Base-by-base conservation (phyloP, 2,797 vertebrate genomes). In the Hephaestus fuliginosus region DNA sequence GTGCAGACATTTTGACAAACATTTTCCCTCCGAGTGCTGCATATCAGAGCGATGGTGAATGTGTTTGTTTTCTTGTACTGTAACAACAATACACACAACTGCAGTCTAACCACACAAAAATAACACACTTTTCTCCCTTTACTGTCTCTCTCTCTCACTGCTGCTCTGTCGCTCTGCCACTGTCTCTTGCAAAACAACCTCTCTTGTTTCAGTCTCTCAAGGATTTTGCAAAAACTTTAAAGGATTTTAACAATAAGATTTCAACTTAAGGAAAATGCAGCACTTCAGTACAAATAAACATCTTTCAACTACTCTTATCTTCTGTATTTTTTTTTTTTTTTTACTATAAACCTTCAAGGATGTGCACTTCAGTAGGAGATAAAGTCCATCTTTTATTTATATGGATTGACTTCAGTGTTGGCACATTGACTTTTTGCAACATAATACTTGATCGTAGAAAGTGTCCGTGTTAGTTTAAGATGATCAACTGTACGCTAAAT, bases 181-280 rank as follows among this genome's bases (percentile, higher is more conserved):
- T 76, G 57, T 83, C 81, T 73, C 70, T 63, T 36, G 12, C 61
- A 10, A 14, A 68, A 70, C 51, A 30, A 67, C 18, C 65, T 58
- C 76, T 67, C 58, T 66, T 17, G 12, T n/a, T 25, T 70, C 79
- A 77, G 69, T 61, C 80, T 73, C 85, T 89, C 80, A 79, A 85
- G 82, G 89, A 80, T 61, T 66, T 53, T 33, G 67, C 58, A 18
- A 17, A 33, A 68, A 44, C 43, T 13, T 44, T 43, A 3, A 70
- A 44, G 10, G 25, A 20, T 55, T 77, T 65, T 17, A 53, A 62
- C 17, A 41, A 48, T 17, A 7, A 51, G 10, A 75, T 46, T 17
- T 22, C 17, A 73, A n/a, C 49, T 53, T 7, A 17, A 44, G 5
- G 15, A 73, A 43, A 62, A 30, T 15, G 17, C 62, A n/a, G 36